A percentile compares a stretch with the other conserved stretches of the same genome.
Evolutionary conservation across 1,140 invertebrate genomes (phyloP).

Genomic region (Caerostris darwini): DNA sequence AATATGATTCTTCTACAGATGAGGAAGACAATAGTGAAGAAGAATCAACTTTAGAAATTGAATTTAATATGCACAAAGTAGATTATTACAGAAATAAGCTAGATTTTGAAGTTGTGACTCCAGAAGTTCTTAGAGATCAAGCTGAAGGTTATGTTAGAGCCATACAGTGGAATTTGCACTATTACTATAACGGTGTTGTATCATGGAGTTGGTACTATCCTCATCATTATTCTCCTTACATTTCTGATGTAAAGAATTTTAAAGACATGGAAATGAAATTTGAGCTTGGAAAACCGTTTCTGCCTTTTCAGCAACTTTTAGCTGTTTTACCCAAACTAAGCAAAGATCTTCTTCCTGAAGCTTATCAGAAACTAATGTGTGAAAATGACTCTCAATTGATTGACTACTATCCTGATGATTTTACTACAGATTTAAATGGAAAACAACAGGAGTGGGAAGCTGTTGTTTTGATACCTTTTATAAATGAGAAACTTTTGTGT

Average conservation of each 20-base stretch:
- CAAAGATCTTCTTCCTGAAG: slow-evolving; percentile 88
- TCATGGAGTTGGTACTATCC: slow-evolving; percentile 99
- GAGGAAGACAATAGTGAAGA: slow-evolving; percentile 79
- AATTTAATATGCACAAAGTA: slow-evolving; percentile 92
- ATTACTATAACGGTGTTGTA: slow-evolving; percentile 97
- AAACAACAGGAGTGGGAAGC: slow-evolving; percentile 99
- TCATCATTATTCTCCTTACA: slow-evolving; percentile 97
- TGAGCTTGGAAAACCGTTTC: slow-evolving; percentile 92
- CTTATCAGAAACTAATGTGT: slow-evolving; percentile 92
- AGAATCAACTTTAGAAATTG: slow-evolving; percentile 83
- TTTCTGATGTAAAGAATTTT: slow-evolving; percentile 95
- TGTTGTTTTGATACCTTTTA: slow-evolving; percentile 97
- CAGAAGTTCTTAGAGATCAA: slow-evolving; percentile 89
- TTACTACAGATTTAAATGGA: slow-evolving; percentile 93
- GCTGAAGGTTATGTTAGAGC: slow-evolving; percentile 94
- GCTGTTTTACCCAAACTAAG: slow-evolving; percentile 94
- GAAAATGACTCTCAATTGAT: slow-evolving; percentile 91
- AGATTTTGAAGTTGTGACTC: slow-evolving; percentile 87
- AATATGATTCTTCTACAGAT: slow-evolving; percentile 74
- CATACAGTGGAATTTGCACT: slow-evolving; percentile 97
- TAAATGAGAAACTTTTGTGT: slow-evolving; percentile 91
- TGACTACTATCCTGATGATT: slow-evolving; percentile 94
- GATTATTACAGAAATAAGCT: slow-evolving; percentile 96
- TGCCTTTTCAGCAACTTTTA: slow-evolving; percentile 96
- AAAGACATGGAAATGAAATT: slow-evolving; percentile 85